Evolutionary conservation across 2,113 vertebrate genomes (phyloP), one percentile per base, ranked within the genome.

Genomic region (Ophthalmotilapia sp.): DNA sequence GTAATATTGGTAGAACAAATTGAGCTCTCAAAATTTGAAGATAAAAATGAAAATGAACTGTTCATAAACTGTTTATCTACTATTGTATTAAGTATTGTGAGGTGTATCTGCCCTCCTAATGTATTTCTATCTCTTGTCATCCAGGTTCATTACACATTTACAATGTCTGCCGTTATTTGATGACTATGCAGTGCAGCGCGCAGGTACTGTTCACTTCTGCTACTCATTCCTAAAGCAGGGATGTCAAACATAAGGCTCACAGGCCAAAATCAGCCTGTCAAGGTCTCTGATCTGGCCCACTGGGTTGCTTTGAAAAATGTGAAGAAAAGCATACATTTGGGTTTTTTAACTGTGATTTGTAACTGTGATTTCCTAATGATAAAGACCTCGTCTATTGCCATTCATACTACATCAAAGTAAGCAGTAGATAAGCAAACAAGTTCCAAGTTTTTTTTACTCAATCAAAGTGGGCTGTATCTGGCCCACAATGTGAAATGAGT

Each of bases 161-260:
- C 70, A 98, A 94, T 70, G 97, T 99, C 93, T 98, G 97, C 94
- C 97, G 97, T 84, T 98, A 97, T 94, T 91, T 99, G 95, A 99
- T 99, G 98, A 91, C 92, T 33, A 86, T 95, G 88, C 96, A 97
- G 40, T 96, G 94, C 11, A 97, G 97, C 93, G 94, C 97, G 86
- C 96, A 99, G 98, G 99, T 99, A 97, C 15, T 6, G 49, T 6
- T 7, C n/a, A 38, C 60, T 38, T 65, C 10, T 65, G 19, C 33
- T 38, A 65, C 19, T 65, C 60, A 65, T 21, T 38, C 60, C 33
- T 68, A 68, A 68, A 68, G 33, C 62, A 38, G 33, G 33, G 62
- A 40, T 68, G 19, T 68, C 62, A 68, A 68, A 68, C 62, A 21
- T 68, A 68, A 68, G 62, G 33, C 33, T 68, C 62, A 38, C 19